phyloP scores from a whole-genome alignment of 2,113 vertebrate species.

The Bolborhynchus lineola region DNA sequence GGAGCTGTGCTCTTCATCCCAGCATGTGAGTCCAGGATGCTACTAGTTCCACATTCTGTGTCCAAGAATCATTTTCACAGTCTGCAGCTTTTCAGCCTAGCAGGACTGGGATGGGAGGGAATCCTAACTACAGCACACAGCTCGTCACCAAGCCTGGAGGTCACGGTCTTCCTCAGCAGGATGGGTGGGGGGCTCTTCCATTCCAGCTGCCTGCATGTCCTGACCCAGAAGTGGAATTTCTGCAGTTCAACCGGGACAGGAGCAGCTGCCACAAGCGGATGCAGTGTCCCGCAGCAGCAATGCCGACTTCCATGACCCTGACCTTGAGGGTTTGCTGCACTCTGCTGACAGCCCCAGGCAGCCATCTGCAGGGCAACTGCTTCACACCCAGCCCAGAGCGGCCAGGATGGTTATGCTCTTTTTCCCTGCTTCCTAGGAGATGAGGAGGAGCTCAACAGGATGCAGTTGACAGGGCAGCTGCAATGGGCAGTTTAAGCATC shows the following conservation, averaged over 20 bases:
- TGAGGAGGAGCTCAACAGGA: not conserved
- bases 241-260: not conserved
- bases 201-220: not conserved
- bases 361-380: constrained; percentile 17
- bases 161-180: not conserved
- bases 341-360: not conserved
- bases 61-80: not conserved
- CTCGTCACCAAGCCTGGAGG: not conserved
- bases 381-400: not conserved
- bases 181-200: not conserved
- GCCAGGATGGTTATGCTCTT: not conserved
- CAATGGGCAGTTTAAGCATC: not conserved
- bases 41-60: not conserved
- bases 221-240: not conserved
- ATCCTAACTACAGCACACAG: not conserved
- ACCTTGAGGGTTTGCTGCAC: not conserved
- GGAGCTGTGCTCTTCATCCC: not conserved
- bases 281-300: not conserved
- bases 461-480: not conserved
- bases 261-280: not conserved
- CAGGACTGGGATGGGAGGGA: not conserved
- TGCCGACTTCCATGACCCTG: not conserved
- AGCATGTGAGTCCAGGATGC: fast-evolving
- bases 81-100: not conserved
- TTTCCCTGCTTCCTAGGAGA: not conserved